Conservation (phyloP, 2,113 vertebrate genomes). For the Lepus americanus region DNA sequence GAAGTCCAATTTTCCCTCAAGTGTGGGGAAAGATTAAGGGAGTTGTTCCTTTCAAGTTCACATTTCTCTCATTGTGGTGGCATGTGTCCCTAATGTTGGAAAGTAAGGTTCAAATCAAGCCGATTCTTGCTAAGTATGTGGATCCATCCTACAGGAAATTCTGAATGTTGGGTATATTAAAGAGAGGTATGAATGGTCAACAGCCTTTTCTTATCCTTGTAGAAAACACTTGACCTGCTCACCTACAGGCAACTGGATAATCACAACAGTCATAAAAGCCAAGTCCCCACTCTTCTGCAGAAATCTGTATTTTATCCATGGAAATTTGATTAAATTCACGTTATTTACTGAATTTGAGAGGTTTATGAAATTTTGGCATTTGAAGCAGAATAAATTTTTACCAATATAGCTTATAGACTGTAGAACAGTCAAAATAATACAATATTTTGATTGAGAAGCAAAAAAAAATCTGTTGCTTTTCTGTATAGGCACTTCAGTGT, state of each 20-base stretch:
- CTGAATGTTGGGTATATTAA: not conserved
- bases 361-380: not conserved
- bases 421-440: not conserved
- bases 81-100: not conserved
- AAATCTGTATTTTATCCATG: not conserved
- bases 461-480: not conserved
- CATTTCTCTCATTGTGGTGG: not conserved
- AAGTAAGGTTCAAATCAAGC: conserved; percentile 35
- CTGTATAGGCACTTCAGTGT: not conserved
- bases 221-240: not conserved
- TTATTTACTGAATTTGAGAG: conserved; percentile 32
- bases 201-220: not conserved
- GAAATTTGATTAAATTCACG: not conserved
- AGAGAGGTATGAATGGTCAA: not conserved
- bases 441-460: not conserved
- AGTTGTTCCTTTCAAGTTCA: not conserved
- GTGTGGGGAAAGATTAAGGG: not conserved
- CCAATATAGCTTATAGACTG: not conserved
- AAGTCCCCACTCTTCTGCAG: not conserved
- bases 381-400: not conserved
- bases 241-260: not conserved
- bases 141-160: conserved; percentile 14
- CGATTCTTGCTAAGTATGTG: conserved; percentile 1
- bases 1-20: not conserved
- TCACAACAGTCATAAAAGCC: not conserved